Conservation (phyloP, 2,113 vertebrate species). For the Rhodinocichla rosea region DNA sequence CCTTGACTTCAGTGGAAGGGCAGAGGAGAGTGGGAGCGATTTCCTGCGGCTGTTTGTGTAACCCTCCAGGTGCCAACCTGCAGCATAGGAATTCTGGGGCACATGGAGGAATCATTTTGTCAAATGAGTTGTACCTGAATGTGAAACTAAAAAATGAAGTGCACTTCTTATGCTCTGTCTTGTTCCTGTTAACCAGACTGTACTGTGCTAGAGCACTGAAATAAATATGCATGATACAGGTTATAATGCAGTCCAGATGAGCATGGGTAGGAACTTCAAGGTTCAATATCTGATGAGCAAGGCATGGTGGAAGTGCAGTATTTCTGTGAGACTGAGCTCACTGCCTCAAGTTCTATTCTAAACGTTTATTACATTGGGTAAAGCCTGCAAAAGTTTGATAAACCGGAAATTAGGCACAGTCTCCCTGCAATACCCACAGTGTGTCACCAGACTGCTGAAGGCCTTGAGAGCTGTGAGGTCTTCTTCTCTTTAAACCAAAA, state of each 20-base stretch:
- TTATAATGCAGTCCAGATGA: background rate
- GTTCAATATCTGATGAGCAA: background rate
- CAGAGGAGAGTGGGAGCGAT: background rate
- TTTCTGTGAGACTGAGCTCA: background rate
- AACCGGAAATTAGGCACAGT: background rate
- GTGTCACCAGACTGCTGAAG: fast-evolving
- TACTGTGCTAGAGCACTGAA: background rate
- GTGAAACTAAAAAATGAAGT: background rate
- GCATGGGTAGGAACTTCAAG: background rate
- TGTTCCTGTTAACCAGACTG: background rate
- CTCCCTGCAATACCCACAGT: fast-evolving
- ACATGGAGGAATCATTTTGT: background rate
- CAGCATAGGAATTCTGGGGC: background rate
- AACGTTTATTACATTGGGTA: background rate
- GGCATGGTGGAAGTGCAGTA: background rate
- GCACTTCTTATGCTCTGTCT: background rate
- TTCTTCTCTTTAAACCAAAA: background rate
- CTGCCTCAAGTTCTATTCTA: background rate
- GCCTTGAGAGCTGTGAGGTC: background rate
- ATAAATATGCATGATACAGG: background rate
- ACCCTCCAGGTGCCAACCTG: background rate
- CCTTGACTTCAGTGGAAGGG: background rate
- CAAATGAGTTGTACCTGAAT: background rate
- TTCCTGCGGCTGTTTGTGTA: background rate
- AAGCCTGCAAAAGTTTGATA: background rate